Evolutionary conservation across 2,888 invertebrate species (phyloP), one percentile per base, ranked within the genome.

Genomic region (Ophonus ardosiacus): DNA sequence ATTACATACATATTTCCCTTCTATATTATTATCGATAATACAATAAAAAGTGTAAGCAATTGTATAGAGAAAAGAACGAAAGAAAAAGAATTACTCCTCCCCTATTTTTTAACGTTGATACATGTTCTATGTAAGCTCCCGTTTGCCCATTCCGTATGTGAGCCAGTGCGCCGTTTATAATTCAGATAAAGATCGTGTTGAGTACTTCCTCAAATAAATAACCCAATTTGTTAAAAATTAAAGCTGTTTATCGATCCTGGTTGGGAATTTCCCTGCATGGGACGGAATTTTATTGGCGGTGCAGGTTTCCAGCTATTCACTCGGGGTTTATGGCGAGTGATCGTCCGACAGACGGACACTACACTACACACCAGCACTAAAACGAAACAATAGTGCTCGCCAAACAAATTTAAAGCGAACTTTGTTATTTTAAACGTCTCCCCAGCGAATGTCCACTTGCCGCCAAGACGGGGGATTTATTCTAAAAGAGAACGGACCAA

Each of bases 381-480:
- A 84, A 78, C 63, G 43, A 84, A 84, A 84, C 84, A 84, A 84
- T 84, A 84, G 76, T 78, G 61, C 76, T 83, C 84, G 31, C 31
- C 84, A 84, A 84, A 84, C 84, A 84, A 84, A 84, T 84, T 84
- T 84, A 78, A 84, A 78, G 78, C 76, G 84, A 84, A 78, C 76
- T 84, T 76, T 84, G 84, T 84, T 84, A 84, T 84, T 84, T 84
- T 84, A 84, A 84, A 84, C 84, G 84, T 78, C 31, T 84, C 76
- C 78, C 84, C 15, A 40, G 71, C 17, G 83, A 21, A 56, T 31
- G 24, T 57, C 56, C 82, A 82, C 57, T 82, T 82, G 51, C 43
- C 81, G 40, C 40, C 68, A 38, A 59, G 17, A 17, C 59, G 59
- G 17, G 17, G 59, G 15, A 15, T 59, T 59, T 17, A 59, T 15